Evolutionary conservation across 2,113 vertebrate genomes (phyloP), one percentile per base, ranked within the genome.

Genomic region (Channa argus): DNA sequence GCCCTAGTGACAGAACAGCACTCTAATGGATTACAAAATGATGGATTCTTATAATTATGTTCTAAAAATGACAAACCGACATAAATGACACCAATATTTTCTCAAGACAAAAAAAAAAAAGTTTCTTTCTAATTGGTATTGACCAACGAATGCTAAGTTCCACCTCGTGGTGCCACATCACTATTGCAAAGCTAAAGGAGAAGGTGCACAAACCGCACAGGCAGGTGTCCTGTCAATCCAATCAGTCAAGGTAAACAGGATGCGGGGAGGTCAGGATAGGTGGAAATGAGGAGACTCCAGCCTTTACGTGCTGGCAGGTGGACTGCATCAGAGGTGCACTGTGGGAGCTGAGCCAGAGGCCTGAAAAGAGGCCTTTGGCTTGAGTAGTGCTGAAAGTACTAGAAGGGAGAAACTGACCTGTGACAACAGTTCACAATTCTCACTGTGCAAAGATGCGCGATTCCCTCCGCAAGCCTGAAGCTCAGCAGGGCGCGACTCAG

Each of bases 201-300:
- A 24, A 24, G 24, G 24, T 37, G 14, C 44, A 63, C 6, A 13
- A 69, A 15, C 41, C 53, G 45, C 46, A 77, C 53, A 54, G 58
- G 37, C 49, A 77, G 68, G 61, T 63, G 63, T 69, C 49, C 49
- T 6, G 24, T 61, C 56, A 86, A 91, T 89, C 86, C 85, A 45
- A 74, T 85, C 53, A 88, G 76, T n/a, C 70, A 54, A 74, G 52
- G 58, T 58, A 64, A 83, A 75, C 63, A 86, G 55, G 77, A 85
- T 65, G 77, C 65, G 80, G 45, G 58, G 71, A 74, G 71, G 82
- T 80, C 62, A 77, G 71, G 15, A 3, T 8, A 15, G 24, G 49
- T 6, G 73, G 56, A 62, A 39, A 37, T 59, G 59, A 76, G 70
- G 55, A 71, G 61, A 63, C 45, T 52, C 39, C 8, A 5, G 24